These are phyloP conservation scores for Xenopus petersii DNA, from an alignment of 2,797 vertebrate species.

Conservation along the genomic window DNA sequence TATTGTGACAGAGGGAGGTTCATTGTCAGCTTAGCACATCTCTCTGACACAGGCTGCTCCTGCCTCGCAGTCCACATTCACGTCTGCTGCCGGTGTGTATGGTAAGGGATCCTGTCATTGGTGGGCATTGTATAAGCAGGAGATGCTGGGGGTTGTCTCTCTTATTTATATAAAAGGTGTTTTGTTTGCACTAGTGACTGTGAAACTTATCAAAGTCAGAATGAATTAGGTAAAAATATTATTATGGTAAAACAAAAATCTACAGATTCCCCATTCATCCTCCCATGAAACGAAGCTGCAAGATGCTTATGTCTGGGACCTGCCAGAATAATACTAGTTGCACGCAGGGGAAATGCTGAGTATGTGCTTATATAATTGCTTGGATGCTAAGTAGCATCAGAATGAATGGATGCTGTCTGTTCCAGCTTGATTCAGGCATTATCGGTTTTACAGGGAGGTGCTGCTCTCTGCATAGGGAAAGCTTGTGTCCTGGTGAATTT, in stretches of 20 bases:
- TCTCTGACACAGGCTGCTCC: slow-evolving; percentile 5
- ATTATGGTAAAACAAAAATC: too few relatives aligned
- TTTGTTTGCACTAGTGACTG: too few relatives aligned
- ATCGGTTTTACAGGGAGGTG: neutral
- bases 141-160: too few relatives aligned
- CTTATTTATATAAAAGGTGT: too few relatives aligned
- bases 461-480: neutral
- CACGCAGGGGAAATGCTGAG: neutral
- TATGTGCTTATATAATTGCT: neutral
- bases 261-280: too few relatives aligned
- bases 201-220: too few relatives aligned
- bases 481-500: slow-evolving; percentile 12
- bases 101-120: slow-evolving; percentile 29
- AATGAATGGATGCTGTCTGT: too few relatives aligned
- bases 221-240: too few relatives aligned
- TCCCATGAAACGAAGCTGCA: too few relatives aligned
- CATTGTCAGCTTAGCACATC: slow-evolving; percentile 6
- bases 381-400: neutral
- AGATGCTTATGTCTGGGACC: neutral
- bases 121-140: too few relatives aligned
- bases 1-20: slow-evolving; percentile 25
- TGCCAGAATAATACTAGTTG: neutral
- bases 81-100: slow-evolving; percentile 15
- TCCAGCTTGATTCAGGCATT: too few relatives aligned
- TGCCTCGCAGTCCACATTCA: neutral